Conservation (phyloP, 2,888 invertebrate species). For the Yponomeuta sedellus region DNA sequence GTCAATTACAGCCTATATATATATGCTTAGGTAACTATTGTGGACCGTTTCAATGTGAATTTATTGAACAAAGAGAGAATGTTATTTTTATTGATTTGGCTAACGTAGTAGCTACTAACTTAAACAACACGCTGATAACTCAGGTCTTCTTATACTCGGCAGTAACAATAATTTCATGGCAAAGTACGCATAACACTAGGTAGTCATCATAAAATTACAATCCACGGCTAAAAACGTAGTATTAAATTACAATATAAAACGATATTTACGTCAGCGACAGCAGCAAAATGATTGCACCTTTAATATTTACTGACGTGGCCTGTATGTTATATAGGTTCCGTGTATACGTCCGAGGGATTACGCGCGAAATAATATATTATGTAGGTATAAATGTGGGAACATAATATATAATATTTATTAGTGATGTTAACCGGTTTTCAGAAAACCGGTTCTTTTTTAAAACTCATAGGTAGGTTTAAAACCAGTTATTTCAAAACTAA, state of each 20-base stretch:
- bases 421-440: no score
- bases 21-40: neutral
- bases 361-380: slow-evolving; percentile 42
- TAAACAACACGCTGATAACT: neutral
- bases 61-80: neutral
- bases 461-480: no score
- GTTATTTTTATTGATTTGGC: no score
- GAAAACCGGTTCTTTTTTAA: no score
- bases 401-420: no score
- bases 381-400: no score
- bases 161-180: neutral
- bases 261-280: slow-evolving; percentile 63
- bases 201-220: slow-evolving; percentile 49
- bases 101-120: neutral
- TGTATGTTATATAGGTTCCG: slow-evolving; percentile 55
- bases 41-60: neutral
- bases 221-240: slow-evolving; percentile 48
- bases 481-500: no score
- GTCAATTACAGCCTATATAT: slow-evolving; percentile 29
- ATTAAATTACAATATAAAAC: slow-evolving; percentile 22
- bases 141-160: neutral
- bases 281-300: slow-evolving; percentile 52
- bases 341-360: slow-evolving; percentile 59
- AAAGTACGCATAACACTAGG: neutral
- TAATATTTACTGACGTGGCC: slow-evolving; percentile 62